phyloP scores from a whole-genome alignment of 2,113 vertebrate species.

The Boleophthalmus pectinirostris region DNA sequence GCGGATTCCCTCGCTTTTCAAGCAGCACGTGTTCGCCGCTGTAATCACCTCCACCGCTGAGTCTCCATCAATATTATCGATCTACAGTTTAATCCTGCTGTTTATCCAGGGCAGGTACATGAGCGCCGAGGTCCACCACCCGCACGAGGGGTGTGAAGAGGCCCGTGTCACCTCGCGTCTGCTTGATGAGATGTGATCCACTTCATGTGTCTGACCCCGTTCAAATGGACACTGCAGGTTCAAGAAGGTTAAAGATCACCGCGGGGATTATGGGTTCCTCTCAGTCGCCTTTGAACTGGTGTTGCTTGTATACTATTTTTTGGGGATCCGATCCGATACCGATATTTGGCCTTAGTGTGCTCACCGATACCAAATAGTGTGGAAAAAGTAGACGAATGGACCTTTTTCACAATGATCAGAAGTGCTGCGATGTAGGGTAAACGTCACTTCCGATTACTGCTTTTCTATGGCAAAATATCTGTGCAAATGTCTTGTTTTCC shows the following conservation, averaged over 20 bases:
- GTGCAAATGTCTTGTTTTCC: too few relatives aligned
- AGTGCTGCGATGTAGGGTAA: too few relatives aligned
- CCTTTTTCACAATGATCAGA: too few relatives aligned
- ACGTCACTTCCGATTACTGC: too few relatives aligned
- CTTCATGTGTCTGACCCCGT: conserved; percentile 60
- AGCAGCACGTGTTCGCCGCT: neutral
- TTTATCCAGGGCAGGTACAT: conserved; percentile 49
- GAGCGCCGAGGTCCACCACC: conserved; percentile 7
- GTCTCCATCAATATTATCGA: conserved; percentile 55
- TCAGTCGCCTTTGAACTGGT: conserved; percentile 48
- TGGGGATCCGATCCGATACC: neutral
- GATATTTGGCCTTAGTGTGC: too few relatives aligned
- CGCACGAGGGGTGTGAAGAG: conserved; percentile 30
- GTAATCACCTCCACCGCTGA: conserved; percentile 16
- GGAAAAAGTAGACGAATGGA: too few relatives aligned
- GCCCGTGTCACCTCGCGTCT: conserved; percentile 11
- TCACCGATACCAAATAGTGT: too few relatives aligned
- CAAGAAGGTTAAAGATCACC: conserved; percentile 50
- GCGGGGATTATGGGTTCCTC: conserved; percentile 59
- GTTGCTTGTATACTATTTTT: too few relatives aligned
- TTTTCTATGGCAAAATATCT: too few relatives aligned
- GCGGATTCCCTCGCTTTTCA: conserved; percentile 8
- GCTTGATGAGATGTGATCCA: conserved; percentile 49
- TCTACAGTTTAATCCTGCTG: conserved; percentile 50
- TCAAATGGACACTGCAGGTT: conserved; percentile 39